Conservation (phyloP, 2,113 vertebrate species). For the Oenanthe melanoleuca region DNA sequence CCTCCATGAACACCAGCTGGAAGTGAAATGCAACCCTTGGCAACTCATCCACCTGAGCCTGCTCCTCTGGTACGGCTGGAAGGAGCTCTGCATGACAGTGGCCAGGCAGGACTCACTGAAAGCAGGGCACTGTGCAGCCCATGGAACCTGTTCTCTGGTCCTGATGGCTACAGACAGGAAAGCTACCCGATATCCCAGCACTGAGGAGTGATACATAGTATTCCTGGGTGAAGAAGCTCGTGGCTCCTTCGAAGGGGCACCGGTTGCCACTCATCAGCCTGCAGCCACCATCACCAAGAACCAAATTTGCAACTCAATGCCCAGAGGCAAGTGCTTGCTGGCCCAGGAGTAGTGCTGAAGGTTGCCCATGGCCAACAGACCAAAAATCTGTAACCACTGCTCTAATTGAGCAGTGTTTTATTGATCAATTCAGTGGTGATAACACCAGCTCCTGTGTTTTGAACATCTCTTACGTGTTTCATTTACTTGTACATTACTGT, state of each 20-base stretch:
- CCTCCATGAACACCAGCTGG: background rate
- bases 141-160: background rate
- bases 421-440: background rate
- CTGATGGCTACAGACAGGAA: background rate
- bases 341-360: background rate
- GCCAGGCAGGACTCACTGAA: background rate
- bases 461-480: background rate
- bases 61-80: rapidly evolving
- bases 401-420: background rate
- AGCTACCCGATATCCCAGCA: background rate
- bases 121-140: background rate
- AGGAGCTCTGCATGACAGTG: rapidly evolving
- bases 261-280: background rate
- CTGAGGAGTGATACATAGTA: background rate
- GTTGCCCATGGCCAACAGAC: background rate
- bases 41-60: background rate
- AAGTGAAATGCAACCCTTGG: rapidly evolving
- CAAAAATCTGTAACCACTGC: background rate
- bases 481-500: background rate
- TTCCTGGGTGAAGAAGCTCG: background rate
- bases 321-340: background rate
- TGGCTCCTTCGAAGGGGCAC: background rate
- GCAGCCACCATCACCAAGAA: rapidly evolving
- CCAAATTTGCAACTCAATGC: background rate
- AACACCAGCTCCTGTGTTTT: background rate